These are phyloP conservation scores for Microctenopoma stevenorrisi DNA, from an alignment of 2,797 vertebrate genomes.

Conservation along the genomic window DNA sequence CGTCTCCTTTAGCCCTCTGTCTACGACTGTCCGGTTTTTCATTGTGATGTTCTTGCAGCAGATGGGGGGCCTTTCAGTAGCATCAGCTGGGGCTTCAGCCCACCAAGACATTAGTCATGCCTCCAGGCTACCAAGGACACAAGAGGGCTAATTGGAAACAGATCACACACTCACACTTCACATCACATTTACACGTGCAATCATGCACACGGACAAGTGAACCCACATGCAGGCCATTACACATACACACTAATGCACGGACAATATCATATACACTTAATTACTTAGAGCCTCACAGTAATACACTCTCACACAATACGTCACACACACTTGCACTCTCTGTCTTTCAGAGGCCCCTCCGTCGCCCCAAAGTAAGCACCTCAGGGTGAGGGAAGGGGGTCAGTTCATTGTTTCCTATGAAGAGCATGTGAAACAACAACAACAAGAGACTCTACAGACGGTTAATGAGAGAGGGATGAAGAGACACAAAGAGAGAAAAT, in stretches of 20 bases:
- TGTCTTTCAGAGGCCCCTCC: slow-evolving; percentile 65
- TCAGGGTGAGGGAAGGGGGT: slow-evolving; percentile 74
- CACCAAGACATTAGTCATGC: slow-evolving; percentile 76
- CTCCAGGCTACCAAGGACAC: slow-evolving; percentile 68
- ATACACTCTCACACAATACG: slow-evolving; percentile 63
- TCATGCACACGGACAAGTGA: slow-evolving; percentile 38
- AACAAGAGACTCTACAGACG: slow-evolving; percentile 64
- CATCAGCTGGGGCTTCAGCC: slow-evolving; percentile 69
- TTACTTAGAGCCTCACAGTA: slow-evolving; percentile 66
- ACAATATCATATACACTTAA: slow-evolving; percentile 63
- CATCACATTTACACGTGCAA: slow-evolving; percentile 70
- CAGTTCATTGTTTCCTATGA: slow-evolving; percentile 76
- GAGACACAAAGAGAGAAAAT: slow-evolving; percentile 57
- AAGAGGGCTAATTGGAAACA: slow-evolving; percentile 79
- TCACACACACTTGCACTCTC: slow-evolving; percentile 62
- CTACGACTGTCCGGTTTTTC: too few species aligned
- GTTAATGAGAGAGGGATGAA: slow-evolving; percentile 64
- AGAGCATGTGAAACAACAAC: slow-evolving; percentile 71
- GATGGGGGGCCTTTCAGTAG: slow-evolving; percentile 74
- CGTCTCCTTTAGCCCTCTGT: too few species aligned
- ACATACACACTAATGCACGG: slow-evolving; percentile 41
- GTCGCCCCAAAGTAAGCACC: slow-evolving; percentile 69
- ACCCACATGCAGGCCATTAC: slow-evolving; percentile 48
- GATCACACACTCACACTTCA: slow-evolving; percentile 68
- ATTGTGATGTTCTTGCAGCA: slow-evolving; percentile 42